A percentile compares a stretch with the other conserved stretches of the same genome.
phyloP scores from a whole-genome alignment of 2,888 invertebrate genomes.

The Pomacea canaliculata region DNA sequence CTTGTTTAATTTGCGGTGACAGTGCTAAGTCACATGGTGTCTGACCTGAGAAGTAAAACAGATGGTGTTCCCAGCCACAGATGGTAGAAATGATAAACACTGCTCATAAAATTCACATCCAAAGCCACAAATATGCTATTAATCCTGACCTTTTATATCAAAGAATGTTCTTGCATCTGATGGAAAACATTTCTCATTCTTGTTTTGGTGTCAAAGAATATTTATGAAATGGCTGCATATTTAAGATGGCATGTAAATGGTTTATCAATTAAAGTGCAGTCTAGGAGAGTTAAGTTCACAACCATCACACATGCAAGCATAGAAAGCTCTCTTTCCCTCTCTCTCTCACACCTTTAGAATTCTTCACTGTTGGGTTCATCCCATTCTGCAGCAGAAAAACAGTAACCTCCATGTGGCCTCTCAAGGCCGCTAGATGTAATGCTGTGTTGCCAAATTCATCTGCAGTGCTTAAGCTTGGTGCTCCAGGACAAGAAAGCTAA shows the following conservation, averaged over 20 bases:
- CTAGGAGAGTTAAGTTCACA: too few species aligned
- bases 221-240: too few species aligned
- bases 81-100: not conserved
- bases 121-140: not conserved
- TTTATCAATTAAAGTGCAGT: too few species aligned
- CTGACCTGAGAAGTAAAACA: slow-evolving; percentile 72
- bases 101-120: not conserved
- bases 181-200: too few species aligned
- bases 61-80: not conserved
- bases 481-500: slow-evolving; percentile 74
- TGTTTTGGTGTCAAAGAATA: too few species aligned
- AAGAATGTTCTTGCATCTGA: too few species aligned
- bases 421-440: slow-evolving; percentile 78
- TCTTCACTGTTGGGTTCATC: slow-evolving; percentile 76
- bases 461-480: slow-evolving; percentile 77
- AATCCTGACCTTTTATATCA: too few species aligned
- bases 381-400: slow-evolving; percentile 78
- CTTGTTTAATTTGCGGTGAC: slow-evolving; percentile 77
- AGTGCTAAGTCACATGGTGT: slow-evolving; percentile 76
- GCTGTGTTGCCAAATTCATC: slow-evolving; percentile 79
- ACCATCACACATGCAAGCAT: too few species aligned
- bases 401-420: slow-evolving; percentile 77
- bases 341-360: slow-evolving; percentile 73
- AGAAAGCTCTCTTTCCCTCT: too few species aligned
- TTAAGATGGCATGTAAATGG: too few species aligned